Base-by-base conservation (phyloP, 2,797 vertebrate genomes). In the Hylomyscus alleni region DNA sequence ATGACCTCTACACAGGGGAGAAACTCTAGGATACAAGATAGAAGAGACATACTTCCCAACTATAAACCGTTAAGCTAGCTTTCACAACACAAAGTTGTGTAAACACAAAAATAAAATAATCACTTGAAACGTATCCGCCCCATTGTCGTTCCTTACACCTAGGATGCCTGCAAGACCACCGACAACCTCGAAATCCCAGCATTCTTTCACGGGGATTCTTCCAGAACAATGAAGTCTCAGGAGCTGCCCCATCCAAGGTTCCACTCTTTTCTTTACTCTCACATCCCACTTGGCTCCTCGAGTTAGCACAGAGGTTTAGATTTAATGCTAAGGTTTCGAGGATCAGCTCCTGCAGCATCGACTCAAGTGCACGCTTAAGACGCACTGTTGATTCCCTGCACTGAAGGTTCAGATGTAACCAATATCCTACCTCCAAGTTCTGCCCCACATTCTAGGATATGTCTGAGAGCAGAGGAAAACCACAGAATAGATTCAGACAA, bases 1-100 rank as follows among this genome's bases (percentile, higher is more conserved):
- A 93, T 58, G 76, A 94, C 76, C 44, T 92, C 44, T 73, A 37
- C 4, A 83, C 26, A 96, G 22, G 89, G n/a, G 50, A 40, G 11
- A 67, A 76, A 9, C 29, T 87, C 34, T 31, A 65, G 52, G 40
- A 93, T 34, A 20, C 3, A 44, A 86, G 89, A 52, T 14, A 1
- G 62, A 89, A 76, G 11, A 4, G 14, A 40, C 3, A 54, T 6
- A 37, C n/a, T 87, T 96, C 87, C 50, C 89, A 89, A 89, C n/a
- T 75, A 31, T 19, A 34, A 26, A 73, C 47, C 81, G 37, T 58
- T 69, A 67, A 95, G 50, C 17, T 93, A 54, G 40, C 76, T 24
- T 75, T 13, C 6, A 20, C 56, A 67, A 78, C 2, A 78, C 14
- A 92, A 50, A 34, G 93, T 40, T 88, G 58, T 86, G 29, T 40